A percentile compares a stretch with the other conserved stretches of the same genome.
phyloP scores from a whole-genome alignment of 2,113 vertebrate species.

The Castor canadensis region DNA sequence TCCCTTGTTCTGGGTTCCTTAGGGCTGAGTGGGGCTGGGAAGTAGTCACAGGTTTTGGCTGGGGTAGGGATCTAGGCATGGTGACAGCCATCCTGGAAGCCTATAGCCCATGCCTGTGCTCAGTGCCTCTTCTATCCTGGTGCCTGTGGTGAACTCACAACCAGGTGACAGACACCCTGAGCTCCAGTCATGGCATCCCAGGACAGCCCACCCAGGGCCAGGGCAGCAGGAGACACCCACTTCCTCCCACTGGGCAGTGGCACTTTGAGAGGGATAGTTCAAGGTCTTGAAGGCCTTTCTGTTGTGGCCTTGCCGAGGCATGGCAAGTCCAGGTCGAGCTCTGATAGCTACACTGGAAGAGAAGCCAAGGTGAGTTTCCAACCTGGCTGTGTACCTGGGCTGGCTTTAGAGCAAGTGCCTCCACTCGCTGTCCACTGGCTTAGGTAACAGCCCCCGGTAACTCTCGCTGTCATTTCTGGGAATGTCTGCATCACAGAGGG shows the following conservation, averaged over 20 bases:
- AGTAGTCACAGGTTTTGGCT: too few relatives aligned
- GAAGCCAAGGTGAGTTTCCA: accelerated
- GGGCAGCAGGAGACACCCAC: neutral
- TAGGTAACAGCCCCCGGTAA: neutral
- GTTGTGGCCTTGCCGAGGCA: neutral
- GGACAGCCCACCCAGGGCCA: too few relatives aligned
- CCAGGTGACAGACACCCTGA: neutral
- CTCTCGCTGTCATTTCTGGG: accelerated
- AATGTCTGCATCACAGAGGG: accelerated
- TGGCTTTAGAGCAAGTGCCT: accelerated
- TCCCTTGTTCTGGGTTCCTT: neutral
- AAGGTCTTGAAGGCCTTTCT: neutral
- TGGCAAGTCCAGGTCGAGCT: neutral
- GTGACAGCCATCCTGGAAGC: accelerated
- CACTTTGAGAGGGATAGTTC: neutral
- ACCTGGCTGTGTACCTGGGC: accelerated
- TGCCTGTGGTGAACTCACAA: neutral
- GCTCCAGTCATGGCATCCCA: neutral
- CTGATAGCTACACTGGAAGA: neutral
- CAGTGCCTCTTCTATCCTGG: neutral
- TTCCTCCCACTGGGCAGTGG: too few relatives aligned
- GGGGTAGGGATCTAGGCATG: neutral
- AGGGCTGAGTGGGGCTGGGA: neutral
- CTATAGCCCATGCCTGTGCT: accelerated
- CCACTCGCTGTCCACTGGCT: neutral